Percentiles rank a stretch among this genome's conserved stretches.
phyloP scores from a whole-genome alignment of 2,888 invertebrate species.

The Drosophila flavopinicola region DNA sequence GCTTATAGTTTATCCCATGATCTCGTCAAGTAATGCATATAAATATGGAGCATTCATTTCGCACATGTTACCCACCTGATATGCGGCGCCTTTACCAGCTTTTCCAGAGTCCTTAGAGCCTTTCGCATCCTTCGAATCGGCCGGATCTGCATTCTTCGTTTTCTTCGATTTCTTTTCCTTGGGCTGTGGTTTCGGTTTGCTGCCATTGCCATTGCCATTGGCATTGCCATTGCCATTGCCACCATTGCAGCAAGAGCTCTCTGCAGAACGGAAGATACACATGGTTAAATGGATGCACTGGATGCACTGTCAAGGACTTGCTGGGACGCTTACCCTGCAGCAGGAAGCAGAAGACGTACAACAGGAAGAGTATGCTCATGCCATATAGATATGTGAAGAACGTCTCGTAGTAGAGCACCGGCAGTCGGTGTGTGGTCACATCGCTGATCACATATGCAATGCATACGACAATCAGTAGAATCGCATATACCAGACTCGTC shows the following conservation, averaged over 20 bases:
- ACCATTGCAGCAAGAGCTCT: slow-evolving; percentile 93
- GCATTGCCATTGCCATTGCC: no score
- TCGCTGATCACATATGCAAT: slow-evolving; percentile 97
- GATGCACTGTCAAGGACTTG: no score
- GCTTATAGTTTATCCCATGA: no score
- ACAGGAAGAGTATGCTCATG: slow-evolving; percentile 95
- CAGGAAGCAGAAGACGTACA: slow-evolving; percentile 97
- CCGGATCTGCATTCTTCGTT: slow-evolving; percentile 87
- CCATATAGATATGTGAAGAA: slow-evolving; percentile 98
- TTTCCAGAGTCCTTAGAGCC: slow-evolving; percentile 87
- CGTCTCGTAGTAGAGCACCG: slow-evolving; percentile 96
- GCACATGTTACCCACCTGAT: slow-evolving; percentile 88
- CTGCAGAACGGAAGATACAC: slow-evolving; percentile 83
- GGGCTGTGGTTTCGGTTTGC: slow-evolving; percentile 87
- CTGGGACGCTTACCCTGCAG: slow-evolving; percentile 88
- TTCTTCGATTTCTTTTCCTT: slow-evolving; percentile 90
- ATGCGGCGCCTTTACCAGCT: slow-evolving; percentile 88
- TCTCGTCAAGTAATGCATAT: no score
- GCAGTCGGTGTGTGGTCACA: slow-evolving; percentile 95
- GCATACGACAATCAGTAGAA: slow-evolving; percentile 96
- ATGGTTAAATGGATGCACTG: no score
- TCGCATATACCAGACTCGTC: slow-evolving; percentile 98
- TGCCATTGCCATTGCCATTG: no score
- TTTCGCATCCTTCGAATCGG: slow-evolving; percentile 86
- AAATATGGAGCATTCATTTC: no score